These are phyloP conservation scores for Neoniphon sammara DNA, from an alignment of 2,797 vertebrate genomes.

Conservation along the genomic window DNA sequence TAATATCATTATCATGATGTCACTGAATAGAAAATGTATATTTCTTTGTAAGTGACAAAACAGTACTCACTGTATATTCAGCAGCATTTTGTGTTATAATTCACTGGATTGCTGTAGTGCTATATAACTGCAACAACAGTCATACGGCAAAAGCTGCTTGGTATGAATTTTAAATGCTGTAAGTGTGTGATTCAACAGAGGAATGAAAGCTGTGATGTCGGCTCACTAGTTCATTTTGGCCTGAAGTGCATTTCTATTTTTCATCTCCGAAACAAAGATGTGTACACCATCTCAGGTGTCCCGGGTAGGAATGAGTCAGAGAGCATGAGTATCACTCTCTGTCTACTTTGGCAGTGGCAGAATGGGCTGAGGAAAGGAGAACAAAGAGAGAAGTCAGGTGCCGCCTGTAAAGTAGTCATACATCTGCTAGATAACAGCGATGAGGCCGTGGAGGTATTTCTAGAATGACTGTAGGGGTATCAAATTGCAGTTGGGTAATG, in stretches of 20 bases:
- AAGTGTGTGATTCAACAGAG: slow-evolving; percentile 37
- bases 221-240: slow-evolving; percentile 33
- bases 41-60: not conserved
- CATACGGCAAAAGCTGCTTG: slow-evolving; percentile 4
- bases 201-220: slow-evolving; percentile 39
- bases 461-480: slow-evolving; percentile 37
- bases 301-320: slow-evolving; percentile 39
- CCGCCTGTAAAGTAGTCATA: slow-evolving; percentile 45
- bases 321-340: slow-evolving; percentile 17
- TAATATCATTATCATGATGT: slow-evolving; percentile 42
- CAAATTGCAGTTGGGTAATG: slow-evolving; percentile 52
- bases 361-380: slow-evolving; percentile 44
- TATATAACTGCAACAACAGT: not conserved
- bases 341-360: slow-evolving; percentile 37
- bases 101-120: slow-evolving; percentile 17
- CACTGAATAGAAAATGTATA: slow-evolving; percentile 24
- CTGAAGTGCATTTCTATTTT: slow-evolving; percentile 53
- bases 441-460: slow-evolving; percentile 34
- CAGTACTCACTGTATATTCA: not conserved
- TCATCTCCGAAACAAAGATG: slow-evolving; percentile 65
- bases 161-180: slow-evolving; percentile 14
- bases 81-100: not conserved
- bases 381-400: slow-evolving; percentile 61
- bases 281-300: slow-evolving; percentile 45
- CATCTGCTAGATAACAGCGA: slow-evolving; percentile 53